phyloP scores from a whole-genome alignment of 2,113 vertebrate genomes.

The Colinus virginianus region DNA sequence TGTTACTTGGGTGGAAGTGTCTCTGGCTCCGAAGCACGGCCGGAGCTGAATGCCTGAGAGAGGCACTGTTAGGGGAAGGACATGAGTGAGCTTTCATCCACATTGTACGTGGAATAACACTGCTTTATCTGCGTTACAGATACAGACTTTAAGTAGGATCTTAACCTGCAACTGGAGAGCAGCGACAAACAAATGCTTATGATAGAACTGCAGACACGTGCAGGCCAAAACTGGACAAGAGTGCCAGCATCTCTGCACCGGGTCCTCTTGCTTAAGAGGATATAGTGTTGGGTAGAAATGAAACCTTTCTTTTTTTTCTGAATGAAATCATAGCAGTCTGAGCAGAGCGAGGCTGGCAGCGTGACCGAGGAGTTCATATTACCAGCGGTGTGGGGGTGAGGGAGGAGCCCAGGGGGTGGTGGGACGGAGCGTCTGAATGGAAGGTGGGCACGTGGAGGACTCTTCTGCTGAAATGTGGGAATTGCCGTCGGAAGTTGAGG shows the following conservation, averaged over 20 bases:
- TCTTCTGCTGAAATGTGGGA: background rate
- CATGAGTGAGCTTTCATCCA: background rate
- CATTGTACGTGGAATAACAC: background rate
- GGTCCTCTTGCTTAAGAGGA: background rate
- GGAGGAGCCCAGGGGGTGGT: background rate
- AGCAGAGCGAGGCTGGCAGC: background rate
- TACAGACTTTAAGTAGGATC: background rate
- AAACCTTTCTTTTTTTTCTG: background rate
- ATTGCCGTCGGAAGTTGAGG: background rate
- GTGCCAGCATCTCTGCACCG: background rate
- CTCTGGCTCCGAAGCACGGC: background rate
- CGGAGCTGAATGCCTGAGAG: background rate
- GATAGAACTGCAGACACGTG: background rate
- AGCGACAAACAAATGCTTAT: background rate
- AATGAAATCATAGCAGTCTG: background rate
- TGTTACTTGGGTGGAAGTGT: background rate
- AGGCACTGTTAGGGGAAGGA: background rate
- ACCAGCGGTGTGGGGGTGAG: background rate
- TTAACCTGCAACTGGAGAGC: background rate
- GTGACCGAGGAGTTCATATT: background rate
- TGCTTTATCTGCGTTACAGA: background rate
- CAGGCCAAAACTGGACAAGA: background rate
- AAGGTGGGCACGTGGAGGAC: background rate
- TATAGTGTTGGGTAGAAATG: background rate
- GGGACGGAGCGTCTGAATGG: background rate